phyloP scores from a whole-genome alignment of 2,888 invertebrate species.

The Tethea ocularis region DNA sequence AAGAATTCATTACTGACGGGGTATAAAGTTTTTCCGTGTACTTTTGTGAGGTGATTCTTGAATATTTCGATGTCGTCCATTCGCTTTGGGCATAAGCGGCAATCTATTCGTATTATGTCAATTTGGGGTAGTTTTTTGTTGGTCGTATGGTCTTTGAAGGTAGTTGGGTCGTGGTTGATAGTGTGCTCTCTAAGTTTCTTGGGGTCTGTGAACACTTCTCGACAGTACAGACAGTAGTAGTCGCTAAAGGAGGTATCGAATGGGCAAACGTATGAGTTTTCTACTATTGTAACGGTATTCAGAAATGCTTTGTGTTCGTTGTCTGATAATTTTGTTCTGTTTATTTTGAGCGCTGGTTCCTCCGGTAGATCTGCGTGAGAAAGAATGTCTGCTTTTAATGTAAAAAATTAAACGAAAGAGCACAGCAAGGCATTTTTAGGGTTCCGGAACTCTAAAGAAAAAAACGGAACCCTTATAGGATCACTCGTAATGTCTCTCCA shows the following conservation, averaged over 20 bases:
- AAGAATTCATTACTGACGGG: conserved; percentile 55
- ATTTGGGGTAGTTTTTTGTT: conserved; percentile 59
- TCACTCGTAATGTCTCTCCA: too few relatives aligned
- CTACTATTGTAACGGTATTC: conserved; percentile 58
- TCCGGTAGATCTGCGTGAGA: conserved; percentile 11
- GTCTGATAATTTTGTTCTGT: conserved; percentile 25
- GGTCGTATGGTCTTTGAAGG: conserved; percentile 49
- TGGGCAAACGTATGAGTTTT: conserved; percentile 67
- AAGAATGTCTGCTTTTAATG: too few relatives aligned
- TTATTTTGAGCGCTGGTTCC: conserved; percentile 12
- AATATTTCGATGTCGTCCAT: conserved; percentile 54
- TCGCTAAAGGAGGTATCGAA: conserved; percentile 68
- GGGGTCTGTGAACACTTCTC: conserved; percentile 64
- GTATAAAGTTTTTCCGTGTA: conserved; percentile 47
- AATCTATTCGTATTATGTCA: conserved; percentile 63
- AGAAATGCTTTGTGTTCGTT: conserved; percentile 46
- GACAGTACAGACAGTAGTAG: conserved; percentile 64
- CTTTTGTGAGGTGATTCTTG: conserved; percentile 49
- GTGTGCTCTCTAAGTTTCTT: conserved; percentile 62
- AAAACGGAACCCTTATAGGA: too few relatives aligned
- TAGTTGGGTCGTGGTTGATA: conserved; percentile 53
- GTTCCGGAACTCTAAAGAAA: too few relatives aligned
- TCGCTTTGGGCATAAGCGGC: conserved; percentile 56
- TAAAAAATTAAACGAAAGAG: too few relatives aligned
- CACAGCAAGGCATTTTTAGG: too few relatives aligned